phyloP scores from a whole-genome alignment of 1,140 invertebrate species.

The Drosophila tsacasi region DNA sequence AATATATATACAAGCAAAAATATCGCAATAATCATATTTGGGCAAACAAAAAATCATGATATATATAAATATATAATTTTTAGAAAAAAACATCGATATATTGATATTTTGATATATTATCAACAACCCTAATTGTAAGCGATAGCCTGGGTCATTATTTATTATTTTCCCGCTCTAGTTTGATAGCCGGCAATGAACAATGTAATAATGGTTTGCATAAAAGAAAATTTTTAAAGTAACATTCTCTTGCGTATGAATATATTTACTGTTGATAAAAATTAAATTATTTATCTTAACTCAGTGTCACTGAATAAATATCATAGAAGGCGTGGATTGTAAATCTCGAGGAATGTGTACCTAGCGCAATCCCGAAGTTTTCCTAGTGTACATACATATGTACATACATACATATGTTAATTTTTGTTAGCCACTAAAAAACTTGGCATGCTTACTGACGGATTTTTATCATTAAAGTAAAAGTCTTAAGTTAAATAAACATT shows the following conservation, averaged over 20 bases:
- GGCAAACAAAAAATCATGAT: too few species aligned
- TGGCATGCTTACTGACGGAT: not conserved
- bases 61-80: too few species aligned
- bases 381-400: slow-evolving; percentile 19
- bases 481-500: not conserved
- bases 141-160: not conserved
- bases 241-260: not conserved
- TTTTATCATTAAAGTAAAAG: not conserved
- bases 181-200: slow-evolving; percentile 11
- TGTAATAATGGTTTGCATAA: not conserved
- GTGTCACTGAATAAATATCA: not conserved
- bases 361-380: not conserved
- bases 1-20: too few species aligned
- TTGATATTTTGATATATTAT: too few species aligned
- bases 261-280: not conserved
- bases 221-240: not conserved
- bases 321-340: slow-evolving; percentile 4
- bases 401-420: slow-evolving; percentile 2
- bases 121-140: not conserved
- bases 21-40: too few species aligned
- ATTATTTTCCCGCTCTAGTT: slow-evolving; percentile 15
- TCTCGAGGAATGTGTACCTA: slow-evolving; percentile 7
- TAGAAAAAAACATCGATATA: too few species aligned
- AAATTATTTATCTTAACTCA: not conserved
- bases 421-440: not conserved